These are phyloP conservation scores for Mesorhabditis spiculigera DNA, from an alignment of 2,888 invertebrate genomes.

Conservation along the genomic window DNA sequence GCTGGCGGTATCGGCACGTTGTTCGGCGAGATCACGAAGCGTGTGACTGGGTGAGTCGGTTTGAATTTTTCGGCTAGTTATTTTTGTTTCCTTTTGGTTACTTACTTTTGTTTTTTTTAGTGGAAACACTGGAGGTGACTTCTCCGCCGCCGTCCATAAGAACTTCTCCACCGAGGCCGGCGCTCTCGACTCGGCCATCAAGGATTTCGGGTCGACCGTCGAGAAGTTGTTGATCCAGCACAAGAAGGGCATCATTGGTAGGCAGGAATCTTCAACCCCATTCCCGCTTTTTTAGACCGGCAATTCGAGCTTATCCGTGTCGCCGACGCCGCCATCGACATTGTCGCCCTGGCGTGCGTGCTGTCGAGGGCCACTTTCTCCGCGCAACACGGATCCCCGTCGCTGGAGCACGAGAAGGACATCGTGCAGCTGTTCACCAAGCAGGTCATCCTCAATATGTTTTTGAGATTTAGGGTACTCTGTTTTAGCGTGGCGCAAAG, in stretches of 20 bases:
- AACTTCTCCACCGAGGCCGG: constrained; percentile 71
- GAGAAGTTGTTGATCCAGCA: constrained; percentile 79
- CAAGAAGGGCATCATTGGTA: constrained; percentile 67
- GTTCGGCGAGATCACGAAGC: constrained; percentile 73
- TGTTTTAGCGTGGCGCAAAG: neutral
- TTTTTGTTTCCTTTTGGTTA: constrained; percentile 7
- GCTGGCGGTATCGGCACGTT: constrained; percentile 89
- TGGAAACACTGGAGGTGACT: constrained; percentile 64
- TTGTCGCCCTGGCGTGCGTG: constrained; percentile 75
- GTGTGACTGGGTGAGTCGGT: constrained; percentile 58
- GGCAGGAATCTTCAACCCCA: no score
- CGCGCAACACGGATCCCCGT: constrained; percentile 32
- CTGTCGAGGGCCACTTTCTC: constrained; percentile 70
- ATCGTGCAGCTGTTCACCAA: constrained; percentile 79
- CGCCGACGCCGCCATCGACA: constrained; percentile 76
- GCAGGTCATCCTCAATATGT: constrained; percentile 68
- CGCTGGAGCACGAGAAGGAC: constrained; percentile 70
- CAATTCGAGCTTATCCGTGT: constrained; percentile 84
- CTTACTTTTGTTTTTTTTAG: constrained; percentile 17
- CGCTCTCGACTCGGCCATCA: constrained; percentile 61
- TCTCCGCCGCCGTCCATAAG: constrained; percentile 72
- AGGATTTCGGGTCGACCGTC: constrained; percentile 73
- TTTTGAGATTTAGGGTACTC: neutral
- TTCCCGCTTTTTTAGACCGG: constrained; percentile 75
- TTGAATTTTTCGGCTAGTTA: neutral